Evolutionary conservation across 1,140 invertebrate genomes (phyloP).

Genomic region (Drosophila bocqueti): DNA sequence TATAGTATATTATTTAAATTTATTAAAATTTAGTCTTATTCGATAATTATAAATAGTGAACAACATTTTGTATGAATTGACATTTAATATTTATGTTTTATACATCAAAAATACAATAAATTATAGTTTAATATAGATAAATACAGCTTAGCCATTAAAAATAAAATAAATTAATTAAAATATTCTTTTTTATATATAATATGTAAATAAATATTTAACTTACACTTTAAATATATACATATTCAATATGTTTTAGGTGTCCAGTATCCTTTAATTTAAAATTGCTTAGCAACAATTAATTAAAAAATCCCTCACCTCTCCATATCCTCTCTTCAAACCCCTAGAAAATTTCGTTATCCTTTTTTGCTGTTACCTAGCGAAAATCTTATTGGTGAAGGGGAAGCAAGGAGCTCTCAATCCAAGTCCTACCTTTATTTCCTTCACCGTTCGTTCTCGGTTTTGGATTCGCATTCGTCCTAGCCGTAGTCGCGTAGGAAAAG

Average conservation of each 20-base stretch:
- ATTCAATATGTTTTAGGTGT: not conserved
- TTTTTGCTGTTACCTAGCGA: slow-evolving; percentile 13
- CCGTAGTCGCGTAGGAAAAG: slow-evolving; percentile 46
- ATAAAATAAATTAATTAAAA: not conserved
- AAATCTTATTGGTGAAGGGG: slow-evolving; percentile 71
- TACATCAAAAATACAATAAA: not conserved
- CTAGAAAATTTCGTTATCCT: slow-evolving; percentile 8
- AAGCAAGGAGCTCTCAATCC: slow-evolving; percentile 48
- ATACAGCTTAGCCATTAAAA: not conserved
- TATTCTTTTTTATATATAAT: too few species aligned
- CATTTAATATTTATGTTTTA: not conserved
- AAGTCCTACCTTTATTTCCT: slow-evolving; percentile 18
- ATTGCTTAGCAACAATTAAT: slow-evolving; percentile 54
- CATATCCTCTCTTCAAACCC: not conserved
- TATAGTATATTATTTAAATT: not conserved
- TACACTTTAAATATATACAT: not conserved
- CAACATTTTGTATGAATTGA: not conserved
- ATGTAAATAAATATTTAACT: too few species aligned
- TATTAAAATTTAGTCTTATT: not conserved
- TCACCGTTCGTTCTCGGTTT: slow-evolving; percentile 6
- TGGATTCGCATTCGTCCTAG: slow-evolving; percentile 3
- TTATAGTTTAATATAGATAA: not conserved
- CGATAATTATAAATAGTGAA: not conserved
- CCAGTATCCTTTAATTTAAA: not conserved
- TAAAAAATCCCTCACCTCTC: slow-evolving; percentile 34